Percentiles rank a stretch among this genome's conserved stretches.
Evolutionary conservation across 1,140 invertebrate species (phyloP).

Genomic region (Propsilocerus akamusi): DNA sequence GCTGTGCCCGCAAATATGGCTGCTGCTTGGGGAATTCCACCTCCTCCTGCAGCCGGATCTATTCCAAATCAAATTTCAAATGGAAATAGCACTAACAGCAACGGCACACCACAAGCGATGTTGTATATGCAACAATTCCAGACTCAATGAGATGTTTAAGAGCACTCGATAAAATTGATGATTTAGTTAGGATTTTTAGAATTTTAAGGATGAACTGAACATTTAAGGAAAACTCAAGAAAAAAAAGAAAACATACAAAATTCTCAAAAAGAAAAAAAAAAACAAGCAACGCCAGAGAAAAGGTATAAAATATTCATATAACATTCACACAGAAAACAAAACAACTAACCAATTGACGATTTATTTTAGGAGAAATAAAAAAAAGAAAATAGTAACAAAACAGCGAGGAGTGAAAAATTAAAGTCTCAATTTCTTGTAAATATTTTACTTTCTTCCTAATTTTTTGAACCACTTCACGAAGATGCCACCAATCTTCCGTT

Average conservation of each 20-base stretch:
- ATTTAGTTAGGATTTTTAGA: slow-evolving; percentile 4
- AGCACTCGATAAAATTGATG: slow-evolving; percentile 2
- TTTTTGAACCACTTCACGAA: not conserved
- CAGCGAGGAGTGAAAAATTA: too few relatives aligned
- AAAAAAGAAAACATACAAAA: not conserved
- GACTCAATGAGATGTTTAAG: slow-evolving; percentile 34
- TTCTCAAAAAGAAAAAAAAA: not conserved
- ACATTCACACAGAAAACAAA: not conserved
- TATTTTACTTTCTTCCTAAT: not conserved
- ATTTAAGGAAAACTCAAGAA: not conserved
- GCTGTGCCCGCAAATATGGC: slow-evolving; percentile 29
- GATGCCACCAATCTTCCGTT: not conserved
- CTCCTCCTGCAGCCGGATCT: slow-evolving; percentile 30
- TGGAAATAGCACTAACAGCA: slow-evolving; percentile 27
- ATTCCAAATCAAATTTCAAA: slow-evolving; percentile 27
- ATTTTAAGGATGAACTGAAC: slow-evolving; percentile 1
- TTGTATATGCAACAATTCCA: slow-evolving; percentile 68
- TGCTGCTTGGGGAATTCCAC: slow-evolving; percentile 32
- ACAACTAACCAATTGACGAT: not conserved
- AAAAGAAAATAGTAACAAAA: not conserved
- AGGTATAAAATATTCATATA: not conserved
- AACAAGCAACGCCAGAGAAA: not conserved
- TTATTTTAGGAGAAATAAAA: slow-evolving; percentile 3
- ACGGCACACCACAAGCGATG: slow-evolving; percentile 35
- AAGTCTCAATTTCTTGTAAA: slow-evolving; percentile 3